Conservation (phyloP, 2,888 invertebrate species). For the Plagodis dolabraria region DNA sequence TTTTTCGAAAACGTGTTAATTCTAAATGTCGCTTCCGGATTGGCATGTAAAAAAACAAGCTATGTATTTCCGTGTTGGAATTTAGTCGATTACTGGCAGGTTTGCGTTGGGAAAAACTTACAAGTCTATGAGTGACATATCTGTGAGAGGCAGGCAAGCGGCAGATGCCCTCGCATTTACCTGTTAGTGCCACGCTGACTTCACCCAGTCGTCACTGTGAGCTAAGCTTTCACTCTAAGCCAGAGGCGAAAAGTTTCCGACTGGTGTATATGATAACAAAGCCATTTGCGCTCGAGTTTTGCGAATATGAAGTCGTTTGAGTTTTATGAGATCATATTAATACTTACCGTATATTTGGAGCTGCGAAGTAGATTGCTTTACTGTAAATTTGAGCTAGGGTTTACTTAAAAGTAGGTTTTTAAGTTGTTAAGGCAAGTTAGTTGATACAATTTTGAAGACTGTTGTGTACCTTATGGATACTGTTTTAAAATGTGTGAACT, state of each 20-base stretch:
- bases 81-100: constrained; percentile 55
- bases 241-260: constrained; percentile 71
- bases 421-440: no score
- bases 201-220: constrained; percentile 61
- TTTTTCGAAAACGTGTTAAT: not conserved
- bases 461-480: no score
- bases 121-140: constrained; percentile 72
- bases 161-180: constrained; percentile 61
- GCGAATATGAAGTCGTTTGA: constrained; percentile 22
- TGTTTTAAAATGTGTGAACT: no score
- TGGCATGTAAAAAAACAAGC: constrained; percentile 18
- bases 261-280: constrained; percentile 65
- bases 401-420: no score
- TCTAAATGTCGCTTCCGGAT: not conserved
- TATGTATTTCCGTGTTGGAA: constrained; percentile 57
- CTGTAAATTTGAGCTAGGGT: no score
- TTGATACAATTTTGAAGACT: no score
- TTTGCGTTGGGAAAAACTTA: constrained; percentile 64
- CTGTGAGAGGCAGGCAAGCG: constrained; percentile 60
- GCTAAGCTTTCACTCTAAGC: constrained; percentile 63
- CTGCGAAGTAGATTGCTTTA: no score
- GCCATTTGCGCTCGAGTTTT: constrained; percentile 46
- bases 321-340: constrained; percentile 12
- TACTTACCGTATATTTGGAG: not conserved
- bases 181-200: constrained; percentile 54